Evolutionary conservation across 2,888 invertebrate species (phyloP), one percentile per base, ranked within the genome.

Genomic region (Sarcophaga rosellei): DNA sequence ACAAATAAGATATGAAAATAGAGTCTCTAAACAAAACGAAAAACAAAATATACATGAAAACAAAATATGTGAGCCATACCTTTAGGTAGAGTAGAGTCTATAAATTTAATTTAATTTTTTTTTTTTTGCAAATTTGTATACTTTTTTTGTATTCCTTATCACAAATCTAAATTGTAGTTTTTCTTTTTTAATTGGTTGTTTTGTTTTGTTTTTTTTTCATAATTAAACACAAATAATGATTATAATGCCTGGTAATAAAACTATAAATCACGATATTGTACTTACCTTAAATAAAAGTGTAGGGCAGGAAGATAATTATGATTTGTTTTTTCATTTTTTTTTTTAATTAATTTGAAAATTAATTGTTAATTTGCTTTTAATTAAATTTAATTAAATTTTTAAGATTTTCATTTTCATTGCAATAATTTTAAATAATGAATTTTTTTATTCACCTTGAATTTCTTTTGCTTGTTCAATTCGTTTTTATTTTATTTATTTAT

Each of bases 21-120:
- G 35, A 35, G 68, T 69, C 73, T 84, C 79, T 70, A 69, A 73
- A 86, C 77, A 76, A 68, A 59, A 3, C 53, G 45, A 61, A 25
- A 61, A 62, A 68, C 47, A 35, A 12, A 57, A 65, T 45, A 35
- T n/a, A 15, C 3, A n/a, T 10, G 23, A 35, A 61, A 21, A 25
- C 25, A 66, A 45, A 12, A 17, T 20, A 45, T 15, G 47, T 1
- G 15, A 17, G 17, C 53, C 53, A 17, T 53, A 15, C 53, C 53
- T 53, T 1, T 53, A 53, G 53, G 15, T 53, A 53, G 53, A 15
- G 53, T 53, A 12, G 53, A 53, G 53, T 53, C 12, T 17, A 17
- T 53, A 53, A 53, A 53, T 3, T 53, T 53, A 5, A 15, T 53
- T 53, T n/a, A n/a, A n/a, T n/a, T 15, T 47, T 8, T 47, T 15